Evolutionary conservation across 1,140 invertebrate genomes (phyloP), one percentile per base, ranked within the genome.

Genomic region (Heliothis virescens): DNA sequence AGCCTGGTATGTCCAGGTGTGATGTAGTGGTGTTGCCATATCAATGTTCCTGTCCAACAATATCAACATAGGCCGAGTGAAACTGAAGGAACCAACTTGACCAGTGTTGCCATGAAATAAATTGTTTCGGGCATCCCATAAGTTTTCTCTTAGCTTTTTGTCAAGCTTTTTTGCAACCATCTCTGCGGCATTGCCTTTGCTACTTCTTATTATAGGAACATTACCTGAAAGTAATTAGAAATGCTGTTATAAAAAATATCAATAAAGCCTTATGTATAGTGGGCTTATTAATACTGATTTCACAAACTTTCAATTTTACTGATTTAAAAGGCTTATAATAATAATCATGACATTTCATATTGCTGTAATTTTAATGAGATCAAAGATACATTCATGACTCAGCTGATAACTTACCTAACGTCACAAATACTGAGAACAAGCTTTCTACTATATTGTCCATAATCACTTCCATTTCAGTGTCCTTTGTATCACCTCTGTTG

Each of bases 1-100:
- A 12, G 99, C 99, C 95, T 99, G 99, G 94, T 99, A 99, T 1
- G 99, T 99, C 99, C 99, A 99, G 3, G 99, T 99, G 94, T 99
- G 99, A 96, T 99, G 99, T 79, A 99, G 94, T 52, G 98, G 98
- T 16, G 99, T 99, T 0, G 99, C 98, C 96, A 99, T 97, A 95
- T 99, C 99, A 78, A 99, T 96, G 95, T 98, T 99, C 79, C 99
- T 95, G 94, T 99, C 99, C 60, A 99, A 95, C 80, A 99, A 95
- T 71, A 99, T 97, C 12, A 99, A 94, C 75, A 99, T 94, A 3
- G 99, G 99, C 75, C 99, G 95, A 86, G 99, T 98, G 93, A 99
- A 99, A 94, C 98, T 99, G 85, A 96, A 96, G 77, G 96, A 97
- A 67, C 97, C 97, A 0, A 96, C 95, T 87, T 97, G 96, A 11